These are phyloP conservation scores for Acromyrmex charruanus DNA, from an alignment of 1,140 invertebrate genomes.

Conservation along the genomic window DNA sequence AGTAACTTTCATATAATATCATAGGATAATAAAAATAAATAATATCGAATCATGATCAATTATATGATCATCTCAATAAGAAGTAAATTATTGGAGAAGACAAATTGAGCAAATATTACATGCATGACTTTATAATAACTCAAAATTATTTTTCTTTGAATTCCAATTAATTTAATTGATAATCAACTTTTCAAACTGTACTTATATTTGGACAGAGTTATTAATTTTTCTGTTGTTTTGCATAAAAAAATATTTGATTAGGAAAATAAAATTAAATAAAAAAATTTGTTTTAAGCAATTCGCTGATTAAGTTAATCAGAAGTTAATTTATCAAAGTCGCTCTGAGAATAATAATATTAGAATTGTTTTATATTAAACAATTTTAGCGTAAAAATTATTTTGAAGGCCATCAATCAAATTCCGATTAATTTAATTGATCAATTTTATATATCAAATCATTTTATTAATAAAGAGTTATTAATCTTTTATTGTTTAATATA, in stretches of 20 bases:
- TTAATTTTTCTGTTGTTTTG: too few species aligned
- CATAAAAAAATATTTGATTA: too few species aligned
- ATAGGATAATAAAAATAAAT: not conserved
- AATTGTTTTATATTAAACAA: not conserved
- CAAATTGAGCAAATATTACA: not conserved
- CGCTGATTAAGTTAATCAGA: not conserved
- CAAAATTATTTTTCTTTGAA: not conserved
- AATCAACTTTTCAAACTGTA: too few species aligned
- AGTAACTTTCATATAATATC: constrained; percentile 3
- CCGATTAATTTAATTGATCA: not conserved
- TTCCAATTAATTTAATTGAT: too few species aligned
- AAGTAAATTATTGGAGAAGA: not conserved
- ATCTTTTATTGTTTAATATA: not conserved
- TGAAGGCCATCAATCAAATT: not conserved
- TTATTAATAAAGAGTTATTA: not conserved
- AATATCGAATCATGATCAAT: not conserved
- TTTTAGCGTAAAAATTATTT: not conserved
- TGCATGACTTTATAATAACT: not conserved
- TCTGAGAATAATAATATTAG: not conserved
- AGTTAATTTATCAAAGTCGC: not conserved
- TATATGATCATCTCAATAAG: not conserved
- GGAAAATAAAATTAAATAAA: not conserved
- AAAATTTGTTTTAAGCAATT: not conserved
- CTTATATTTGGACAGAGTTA: too few species aligned
- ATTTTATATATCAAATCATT: not conserved